Conservation (phyloP, 2,113 vertebrate genomes). For the Solea solea region DNA sequence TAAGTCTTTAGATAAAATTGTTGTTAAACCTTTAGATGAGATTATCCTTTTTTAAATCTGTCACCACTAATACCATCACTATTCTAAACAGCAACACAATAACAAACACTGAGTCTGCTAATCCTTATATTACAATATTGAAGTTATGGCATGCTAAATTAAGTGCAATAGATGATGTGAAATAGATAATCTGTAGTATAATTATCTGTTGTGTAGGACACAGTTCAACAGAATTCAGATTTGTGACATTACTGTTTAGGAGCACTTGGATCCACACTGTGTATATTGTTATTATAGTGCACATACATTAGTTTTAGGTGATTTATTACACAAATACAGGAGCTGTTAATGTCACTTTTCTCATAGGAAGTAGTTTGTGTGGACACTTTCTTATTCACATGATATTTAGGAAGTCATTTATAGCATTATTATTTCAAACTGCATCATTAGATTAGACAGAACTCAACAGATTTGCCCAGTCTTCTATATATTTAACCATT, state of each 20-base stretch:
- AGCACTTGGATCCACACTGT: too few species aligned
- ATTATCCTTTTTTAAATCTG: conserved; percentile 68
- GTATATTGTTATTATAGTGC: too few species aligned
- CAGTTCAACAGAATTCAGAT: not conserved
- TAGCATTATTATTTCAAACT: too few species aligned
- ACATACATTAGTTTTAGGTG: too few species aligned
- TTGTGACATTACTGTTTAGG: not conserved
- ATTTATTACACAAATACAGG: too few species aligned
- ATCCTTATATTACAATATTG: conserved; percentile 53
- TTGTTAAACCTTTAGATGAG: conserved; percentile 57
- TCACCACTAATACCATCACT: conserved; percentile 46
- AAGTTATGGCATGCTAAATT: conserved; percentile 9
- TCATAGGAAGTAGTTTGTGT: not conserved
- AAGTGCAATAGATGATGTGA: too few species aligned
- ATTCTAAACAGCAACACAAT: conserved; percentile 38
- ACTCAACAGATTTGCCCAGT: too few species aligned
- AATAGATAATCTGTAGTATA: not conserved
- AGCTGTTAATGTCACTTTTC: not conserved
- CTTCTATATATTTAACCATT: too few species aligned
- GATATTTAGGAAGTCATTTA: not conserved
- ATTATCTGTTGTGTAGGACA: too few species aligned
- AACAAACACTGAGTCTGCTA: conserved; percentile 43
- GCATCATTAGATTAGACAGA: too few species aligned
- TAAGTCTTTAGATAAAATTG: conserved; percentile 54
- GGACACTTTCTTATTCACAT: conserved; percentile 5